Evolutionary conservation across 2,113 vertebrate genomes (phyloP), one percentile per base, ranked within the genome.

Genomic region (Channa argus): DNA sequence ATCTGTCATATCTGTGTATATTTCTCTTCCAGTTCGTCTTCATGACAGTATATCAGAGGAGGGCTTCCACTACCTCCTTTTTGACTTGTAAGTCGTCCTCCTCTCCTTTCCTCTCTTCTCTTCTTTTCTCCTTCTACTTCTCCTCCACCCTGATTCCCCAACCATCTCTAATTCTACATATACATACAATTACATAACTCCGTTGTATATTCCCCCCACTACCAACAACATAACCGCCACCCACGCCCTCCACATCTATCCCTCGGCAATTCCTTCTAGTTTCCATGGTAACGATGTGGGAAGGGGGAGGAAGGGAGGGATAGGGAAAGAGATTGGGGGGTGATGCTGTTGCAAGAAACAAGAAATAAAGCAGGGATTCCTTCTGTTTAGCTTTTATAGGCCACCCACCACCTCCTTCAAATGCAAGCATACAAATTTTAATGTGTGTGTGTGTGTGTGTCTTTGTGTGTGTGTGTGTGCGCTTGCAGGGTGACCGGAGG

Each of bases 31-130:
- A 92, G 91, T 92, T 74, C 89, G 91, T 82, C 91, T 92, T 43
- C 91, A 92, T 64, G 91, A 92, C 91, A 92, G 91, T 77, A 92
- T 92, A 90, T 92, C 91, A 85, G 91, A 92, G 91, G 91, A 92
- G 78, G 91, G 91, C 12, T 92, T 92, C 86, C 91, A 92, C 88
- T 92, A 92, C 77, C 89, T 92, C 72, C 85, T 92, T 63, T 92
- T 92, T 75, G 91, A 92, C 78, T 65, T 92, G 91, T 92, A 89
- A 91, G 91, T 86, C 61, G 0, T 56, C 63, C 43, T 50, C 36
- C 5, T 5, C 63, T 38, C 12, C 13, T 45, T 33, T 6, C 7
- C n/a, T 10, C 47, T 37, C 45, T 41, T 8, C 37, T 15, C 45
- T 36, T 24, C 41, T 24, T 6, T 47, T 41, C 45, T 33, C 7